These are phyloP conservation scores for Amniataba percoides DNA, from an alignment of 2,797 vertebrate genomes.

Conservation along the genomic window DNA sequence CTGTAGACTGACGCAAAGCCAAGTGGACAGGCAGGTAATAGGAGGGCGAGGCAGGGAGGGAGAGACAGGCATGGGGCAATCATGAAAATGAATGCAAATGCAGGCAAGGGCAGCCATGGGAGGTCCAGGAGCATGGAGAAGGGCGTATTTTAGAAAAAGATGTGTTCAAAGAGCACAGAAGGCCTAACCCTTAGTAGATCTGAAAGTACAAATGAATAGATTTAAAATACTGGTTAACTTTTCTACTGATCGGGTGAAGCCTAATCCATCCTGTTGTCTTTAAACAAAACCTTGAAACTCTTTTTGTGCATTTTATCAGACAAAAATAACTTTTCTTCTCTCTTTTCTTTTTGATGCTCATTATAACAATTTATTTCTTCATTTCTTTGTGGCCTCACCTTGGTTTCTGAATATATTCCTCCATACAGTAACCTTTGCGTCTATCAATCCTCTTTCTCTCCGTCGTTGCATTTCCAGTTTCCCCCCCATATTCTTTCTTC, in stretches of 20 bases:
- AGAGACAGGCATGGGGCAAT: constrained; percentile 83
- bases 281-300: background rate
- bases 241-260: background rate
- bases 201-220: constrained; percentile 26
- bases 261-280: background rate
- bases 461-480: constrained; percentile 18
- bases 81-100: constrained; percentile 90
- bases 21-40: constrained; percentile 83
- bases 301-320: no score
- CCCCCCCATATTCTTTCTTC: background rate
- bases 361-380: background rate
- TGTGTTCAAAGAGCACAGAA: constrained; percentile 50
- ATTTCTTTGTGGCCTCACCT: background rate
- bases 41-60: constrained; percentile 72
- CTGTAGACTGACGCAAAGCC: constrained; percentile 79
- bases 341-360: background rate
- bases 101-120: constrained; percentile 81
- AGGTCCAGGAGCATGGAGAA: constrained; percentile 66
- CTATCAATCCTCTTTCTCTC: background rate
- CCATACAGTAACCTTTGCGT: constrained; percentile 2
- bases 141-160: constrained; percentile 49
- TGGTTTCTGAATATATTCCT: background rate
- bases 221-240: constrained; percentile 14
- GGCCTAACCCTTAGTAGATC: constrained; percentile 21
- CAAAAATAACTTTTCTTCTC: no score